A percentile compares a stretch with the other conserved stretches of the same genome.
Evolutionary conservation across 2,797 vertebrate species (phyloP).

Genomic region (Danio tinwini): DNA sequence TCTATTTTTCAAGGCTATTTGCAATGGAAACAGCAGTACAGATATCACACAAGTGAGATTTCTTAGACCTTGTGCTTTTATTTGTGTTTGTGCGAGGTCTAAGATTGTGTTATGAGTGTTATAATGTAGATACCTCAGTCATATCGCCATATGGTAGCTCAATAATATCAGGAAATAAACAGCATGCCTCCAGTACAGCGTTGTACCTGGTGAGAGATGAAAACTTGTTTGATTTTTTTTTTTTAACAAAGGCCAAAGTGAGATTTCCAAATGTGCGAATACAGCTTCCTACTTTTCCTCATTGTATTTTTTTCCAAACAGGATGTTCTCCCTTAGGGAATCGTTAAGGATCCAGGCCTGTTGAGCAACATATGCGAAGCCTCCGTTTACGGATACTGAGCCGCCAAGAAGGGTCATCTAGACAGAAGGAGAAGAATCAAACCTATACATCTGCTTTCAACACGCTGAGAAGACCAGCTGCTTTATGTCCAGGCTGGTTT

Average conservation of each 20-base stretch:
- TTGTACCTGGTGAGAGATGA: slow-evolving; percentile 73
- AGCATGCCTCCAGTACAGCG: slow-evolving; percentile 80
- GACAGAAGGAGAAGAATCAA: slow-evolving; percentile 37
- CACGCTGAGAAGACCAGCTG: slow-evolving; percentile 23
- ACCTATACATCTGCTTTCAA: slow-evolving; percentile 12
- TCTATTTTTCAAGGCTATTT: neutral
- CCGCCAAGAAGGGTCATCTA: slow-evolving; percentile 86
- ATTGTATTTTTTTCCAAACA: slow-evolving; percentile 80
- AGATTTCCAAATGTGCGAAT: neutral
- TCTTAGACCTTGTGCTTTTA: neutral
- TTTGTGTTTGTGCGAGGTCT: neutral
- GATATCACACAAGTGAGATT: neutral
- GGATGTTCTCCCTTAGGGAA: slow-evolving; percentile 83
- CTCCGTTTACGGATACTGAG: slow-evolving; percentile 75
- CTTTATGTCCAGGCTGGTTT: slow-evolving; percentile 5
- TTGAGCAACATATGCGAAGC: slow-evolving; percentile 82
- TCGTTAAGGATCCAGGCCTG: slow-evolving; percentile 87
- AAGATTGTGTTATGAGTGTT: slow-evolving; percentile 7
- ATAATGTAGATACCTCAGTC: slow-evolving; percentile 79
- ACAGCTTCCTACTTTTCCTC: slow-evolving; percentile 75
- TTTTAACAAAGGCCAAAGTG: neutral
- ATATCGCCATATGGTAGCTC: slow-evolving; percentile 83
- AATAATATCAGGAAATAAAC: slow-evolving; percentile 79
- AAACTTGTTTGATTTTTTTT: neutral
- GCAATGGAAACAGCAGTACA: neutral